Percentiles rank a stretch among this genome's conserved stretches.
phyloP scores from a whole-genome alignment of 2,888 invertebrate genomes.

The Epistrophe eligans region DNA sequence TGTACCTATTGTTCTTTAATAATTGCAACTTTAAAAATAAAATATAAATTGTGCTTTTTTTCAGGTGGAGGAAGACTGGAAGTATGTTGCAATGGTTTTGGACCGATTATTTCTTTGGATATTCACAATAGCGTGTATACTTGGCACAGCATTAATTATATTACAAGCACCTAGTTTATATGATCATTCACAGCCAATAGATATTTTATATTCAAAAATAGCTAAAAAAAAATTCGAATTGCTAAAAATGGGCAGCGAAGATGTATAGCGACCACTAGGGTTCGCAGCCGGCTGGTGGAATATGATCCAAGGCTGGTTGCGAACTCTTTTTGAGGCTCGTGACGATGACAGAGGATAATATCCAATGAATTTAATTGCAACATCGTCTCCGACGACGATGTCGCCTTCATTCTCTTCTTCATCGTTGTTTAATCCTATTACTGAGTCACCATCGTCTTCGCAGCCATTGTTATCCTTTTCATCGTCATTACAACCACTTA shows the following conservation, averaged over 20 bases:
- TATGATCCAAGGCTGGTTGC: constrained; percentile 88
- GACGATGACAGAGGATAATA: constrained; percentile 84
- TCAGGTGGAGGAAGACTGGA: constrained; percentile 98
- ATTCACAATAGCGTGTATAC: constrained; percentile 96
- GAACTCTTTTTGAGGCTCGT: constrained; percentile 88
- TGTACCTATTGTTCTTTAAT: too few species aligned
- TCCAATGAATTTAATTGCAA: constrained; percentile 67
- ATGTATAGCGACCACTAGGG: constrained; percentile 84
- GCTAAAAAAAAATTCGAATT: constrained; percentile 95
- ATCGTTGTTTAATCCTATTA: constrained; percentile 64
- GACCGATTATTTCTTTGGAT: constrained; percentile 98
- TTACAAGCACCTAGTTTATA: constrained; percentile 96
- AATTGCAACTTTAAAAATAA: neutral
- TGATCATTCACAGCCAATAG: constrained; percentile 94
- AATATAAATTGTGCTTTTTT: constrained; percentile 64
- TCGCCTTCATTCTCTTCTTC: constrained; percentile 65
- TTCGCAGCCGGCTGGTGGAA: constrained; percentile 87
- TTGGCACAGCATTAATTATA: constrained; percentile 95
- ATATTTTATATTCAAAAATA: constrained; percentile 95
- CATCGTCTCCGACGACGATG: constrained; percentile 52
- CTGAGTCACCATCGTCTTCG: constrained; percentile 70
- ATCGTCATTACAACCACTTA: constrained; percentile 53
- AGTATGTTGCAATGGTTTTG: constrained; percentile 97
- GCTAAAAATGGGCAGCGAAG: constrained; percentile 91
- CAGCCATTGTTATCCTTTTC: constrained; percentile 59